Percentiles rank a stretch among this genome's conserved stretches.
phyloP scores from a whole-genome alignment of 2,113 vertebrate species.

The Tachysurus fulvidraco region DNA sequence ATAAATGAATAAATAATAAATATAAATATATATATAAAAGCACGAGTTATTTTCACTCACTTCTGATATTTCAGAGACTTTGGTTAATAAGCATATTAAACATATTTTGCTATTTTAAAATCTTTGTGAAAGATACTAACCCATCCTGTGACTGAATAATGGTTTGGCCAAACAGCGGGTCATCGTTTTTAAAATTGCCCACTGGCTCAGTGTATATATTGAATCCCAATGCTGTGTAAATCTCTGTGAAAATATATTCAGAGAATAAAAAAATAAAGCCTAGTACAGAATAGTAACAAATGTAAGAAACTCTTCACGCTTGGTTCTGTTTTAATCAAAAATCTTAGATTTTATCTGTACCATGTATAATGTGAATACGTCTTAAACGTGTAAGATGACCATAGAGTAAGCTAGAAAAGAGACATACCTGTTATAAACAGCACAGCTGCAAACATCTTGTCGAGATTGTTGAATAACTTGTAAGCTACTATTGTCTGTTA shows the following conservation, averaged over 20 bases:
- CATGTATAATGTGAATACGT: background rate
- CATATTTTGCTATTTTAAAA: background rate
- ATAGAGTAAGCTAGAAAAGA: background rate
- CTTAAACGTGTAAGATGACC: background rate
- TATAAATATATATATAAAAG: background rate
- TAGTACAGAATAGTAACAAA: background rate
- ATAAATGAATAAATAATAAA: background rate
- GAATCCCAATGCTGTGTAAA: constrained; percentile 48
- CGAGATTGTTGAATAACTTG: background rate
- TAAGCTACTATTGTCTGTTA: background rate
- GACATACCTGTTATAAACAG: constrained; percentile 25
- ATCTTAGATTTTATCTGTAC: too few species aligned
- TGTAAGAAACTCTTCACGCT: background rate
- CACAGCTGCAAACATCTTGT: constrained; percentile 27
- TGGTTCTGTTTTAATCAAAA: background rate
- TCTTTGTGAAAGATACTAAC: constrained; percentile 40
- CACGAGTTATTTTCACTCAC: too few species aligned
- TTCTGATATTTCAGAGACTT: background rate
- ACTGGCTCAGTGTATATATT: constrained; percentile 51
- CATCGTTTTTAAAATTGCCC: constrained; percentile 18
- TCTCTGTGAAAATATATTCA: constrained; percentile 41
- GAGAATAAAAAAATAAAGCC: background rate
- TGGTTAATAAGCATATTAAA: background rate
- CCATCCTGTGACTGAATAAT: constrained; percentile 51
- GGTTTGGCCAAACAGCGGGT: constrained; percentile 59